Evolutionary conservation across 2,797 vertebrate genomes (phyloP).

Genomic region (Mareca penelope): DNA sequence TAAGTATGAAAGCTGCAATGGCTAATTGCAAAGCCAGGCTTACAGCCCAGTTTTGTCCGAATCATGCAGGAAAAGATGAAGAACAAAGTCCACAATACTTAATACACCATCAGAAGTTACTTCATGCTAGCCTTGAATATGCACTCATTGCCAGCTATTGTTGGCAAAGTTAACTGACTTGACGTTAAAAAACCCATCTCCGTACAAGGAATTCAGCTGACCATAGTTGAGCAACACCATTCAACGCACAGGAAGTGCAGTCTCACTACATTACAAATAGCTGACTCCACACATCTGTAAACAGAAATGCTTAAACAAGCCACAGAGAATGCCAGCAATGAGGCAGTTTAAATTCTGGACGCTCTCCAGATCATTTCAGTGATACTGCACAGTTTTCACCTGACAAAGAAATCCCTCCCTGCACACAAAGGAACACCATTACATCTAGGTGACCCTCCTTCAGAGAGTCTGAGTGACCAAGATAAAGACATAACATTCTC

Average conservation of each 20-base stretch:
- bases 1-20: background rate
- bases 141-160: background rate
- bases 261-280: constrained; percentile 26
- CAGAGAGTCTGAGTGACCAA: background rate
- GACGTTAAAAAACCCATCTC: constrained; percentile 29
- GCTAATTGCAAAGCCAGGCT: background rate
- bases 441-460: background rate
- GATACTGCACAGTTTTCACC: background rate
- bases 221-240: constrained; percentile 44
- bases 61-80: background rate
- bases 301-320: constrained; percentile 52
- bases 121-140: background rate
- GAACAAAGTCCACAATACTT: background rate
- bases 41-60: background rate
- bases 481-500: background rate
- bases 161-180: constrained; percentile 1
- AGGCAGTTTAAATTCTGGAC: constrained; percentile 25
- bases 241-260: constrained; percentile 35
- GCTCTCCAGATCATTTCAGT: constrained; percentile 20
- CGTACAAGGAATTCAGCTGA: constrained; percentile 56
- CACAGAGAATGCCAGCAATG: constrained; percentile 32
- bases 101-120: background rate
- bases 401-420: constrained; percentile 5
- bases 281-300: constrained; percentile 46
- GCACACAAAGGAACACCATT: background rate